These are phyloP conservation scores for Pentalonia nigronervosa DNA, from an alignment of 1,140 invertebrate species.

Conservation along the genomic window DNA sequence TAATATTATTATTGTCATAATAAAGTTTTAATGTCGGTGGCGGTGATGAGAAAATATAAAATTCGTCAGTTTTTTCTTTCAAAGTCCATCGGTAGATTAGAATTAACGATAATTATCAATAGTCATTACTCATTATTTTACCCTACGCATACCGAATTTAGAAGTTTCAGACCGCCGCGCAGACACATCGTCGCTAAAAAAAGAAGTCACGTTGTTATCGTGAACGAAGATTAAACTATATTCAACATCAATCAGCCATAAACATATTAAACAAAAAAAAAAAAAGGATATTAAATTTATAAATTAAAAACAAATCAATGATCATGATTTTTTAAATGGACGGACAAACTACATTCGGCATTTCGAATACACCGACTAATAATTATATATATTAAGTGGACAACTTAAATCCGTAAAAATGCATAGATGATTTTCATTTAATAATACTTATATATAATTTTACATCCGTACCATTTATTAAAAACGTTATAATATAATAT, in stretches of 20 bases:
- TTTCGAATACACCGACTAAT: background rate
- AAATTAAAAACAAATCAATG: background rate
- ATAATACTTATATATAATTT: background rate
- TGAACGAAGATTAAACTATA: too few species aligned
- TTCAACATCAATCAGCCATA: too few species aligned
- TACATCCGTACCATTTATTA: background rate
- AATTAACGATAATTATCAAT: too few species aligned
- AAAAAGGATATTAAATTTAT: background rate
- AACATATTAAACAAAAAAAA: too few species aligned
- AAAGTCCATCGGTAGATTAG: background rate
- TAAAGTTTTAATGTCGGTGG: too few species aligned
- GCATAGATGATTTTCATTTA: background rate
- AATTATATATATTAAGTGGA: background rate
- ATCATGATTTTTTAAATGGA: background rate
- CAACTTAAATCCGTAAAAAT: background rate
- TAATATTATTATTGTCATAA: too few species aligned
- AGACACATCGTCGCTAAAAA: background rate
- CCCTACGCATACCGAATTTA: too few species aligned
- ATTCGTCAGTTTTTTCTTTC: background rate
- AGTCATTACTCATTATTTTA: background rate
- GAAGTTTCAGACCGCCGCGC: too few species aligned
- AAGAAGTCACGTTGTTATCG: too few species aligned
- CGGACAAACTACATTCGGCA: background rate
- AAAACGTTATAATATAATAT: background rate
- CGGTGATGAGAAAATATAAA: background rate